Conservation (phyloP, 2,888 invertebrate species). For the Cosmopolites sordidus region DNA sequence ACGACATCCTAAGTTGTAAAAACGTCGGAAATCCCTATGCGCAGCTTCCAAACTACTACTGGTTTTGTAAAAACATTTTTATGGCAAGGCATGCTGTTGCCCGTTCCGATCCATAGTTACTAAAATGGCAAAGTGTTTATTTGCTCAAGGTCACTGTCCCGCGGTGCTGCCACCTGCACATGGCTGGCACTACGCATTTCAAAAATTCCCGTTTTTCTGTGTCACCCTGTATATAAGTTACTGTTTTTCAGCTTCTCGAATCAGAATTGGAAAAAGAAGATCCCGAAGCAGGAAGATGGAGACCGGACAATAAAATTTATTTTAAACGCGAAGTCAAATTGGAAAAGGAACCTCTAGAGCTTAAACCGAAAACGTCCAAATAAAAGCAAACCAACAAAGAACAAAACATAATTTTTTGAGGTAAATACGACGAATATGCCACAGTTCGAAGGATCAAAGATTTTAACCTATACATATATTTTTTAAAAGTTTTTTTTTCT, state of each 20-base stretch:
- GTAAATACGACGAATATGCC: conserved; percentile 17
- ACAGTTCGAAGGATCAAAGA: conserved; percentile 23
- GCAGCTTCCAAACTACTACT: too few species aligned
- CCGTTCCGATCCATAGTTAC: too few species aligned
- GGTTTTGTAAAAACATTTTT: too few species aligned
- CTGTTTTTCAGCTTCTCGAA: conserved; percentile 40
- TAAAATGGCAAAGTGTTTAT: too few species aligned
- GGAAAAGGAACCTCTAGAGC: conserved; percentile 4
- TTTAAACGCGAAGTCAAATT: conserved; percentile 41
- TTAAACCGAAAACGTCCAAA: conserved; percentile 11
- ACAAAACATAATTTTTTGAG: conserved; percentile 19
- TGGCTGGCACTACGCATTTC: too few species aligned
- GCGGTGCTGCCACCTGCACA: too few species aligned
- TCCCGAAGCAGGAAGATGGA: conserved; percentile 43
- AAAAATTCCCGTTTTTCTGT: too few species aligned
- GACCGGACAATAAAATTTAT: conserved; percentile 43
- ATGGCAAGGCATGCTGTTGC: too few species aligned
- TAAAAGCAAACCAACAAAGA: conserved; percentile 15
- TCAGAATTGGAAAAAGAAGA: conserved; percentile 44
- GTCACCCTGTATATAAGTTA: too few species aligned
- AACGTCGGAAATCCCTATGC: too few species aligned
- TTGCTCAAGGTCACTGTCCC: too few species aligned
- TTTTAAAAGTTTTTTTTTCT: background rate
- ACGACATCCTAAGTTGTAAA: too few species aligned
- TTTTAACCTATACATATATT: conserved; percentile 26